Conservation (phyloP, 2,113 vertebrate species). For the Vulpes vulpes region DNA sequence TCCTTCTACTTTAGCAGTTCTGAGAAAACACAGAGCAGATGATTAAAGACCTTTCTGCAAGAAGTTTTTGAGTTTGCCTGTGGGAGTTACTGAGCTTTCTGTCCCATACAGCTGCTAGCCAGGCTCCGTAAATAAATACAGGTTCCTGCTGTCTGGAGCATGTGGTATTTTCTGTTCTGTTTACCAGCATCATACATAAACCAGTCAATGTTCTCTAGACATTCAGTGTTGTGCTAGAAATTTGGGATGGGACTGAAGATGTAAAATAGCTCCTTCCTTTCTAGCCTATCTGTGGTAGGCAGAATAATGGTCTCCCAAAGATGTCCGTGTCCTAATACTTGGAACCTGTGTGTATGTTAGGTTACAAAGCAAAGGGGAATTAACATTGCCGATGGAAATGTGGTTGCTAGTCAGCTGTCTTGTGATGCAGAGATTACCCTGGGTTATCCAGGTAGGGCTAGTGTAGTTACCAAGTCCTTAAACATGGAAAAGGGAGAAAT, state of each 20-base stretch:
- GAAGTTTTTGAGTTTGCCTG: constrained; percentile 6
- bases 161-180: background rate
- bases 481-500: background rate
- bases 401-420: background rate
- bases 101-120: background rate
- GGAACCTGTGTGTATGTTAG: background rate
- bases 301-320: background rate
- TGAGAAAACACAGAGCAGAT: background rate
- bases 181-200: background rate
- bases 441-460: background rate
- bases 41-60: constrained; percentile 26
- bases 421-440: background rate
- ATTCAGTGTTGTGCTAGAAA: background rate
- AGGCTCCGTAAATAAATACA: background rate
- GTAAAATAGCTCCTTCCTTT: background rate
- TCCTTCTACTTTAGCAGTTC: constrained; percentile 17
- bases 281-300: background rate
- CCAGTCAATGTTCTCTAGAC: background rate
- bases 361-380: background rate
- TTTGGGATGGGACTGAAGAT: background rate
- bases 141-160: background rate
- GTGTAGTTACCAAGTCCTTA: background rate
- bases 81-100: background rate
- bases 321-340: background rate
- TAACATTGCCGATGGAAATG: background rate